A percentile compares a stretch with the other conserved stretches of the same genome.
Evolutionary conservation across 2,113 vertebrate species (phyloP).

Genomic region (Rhea pennata): DNA sequence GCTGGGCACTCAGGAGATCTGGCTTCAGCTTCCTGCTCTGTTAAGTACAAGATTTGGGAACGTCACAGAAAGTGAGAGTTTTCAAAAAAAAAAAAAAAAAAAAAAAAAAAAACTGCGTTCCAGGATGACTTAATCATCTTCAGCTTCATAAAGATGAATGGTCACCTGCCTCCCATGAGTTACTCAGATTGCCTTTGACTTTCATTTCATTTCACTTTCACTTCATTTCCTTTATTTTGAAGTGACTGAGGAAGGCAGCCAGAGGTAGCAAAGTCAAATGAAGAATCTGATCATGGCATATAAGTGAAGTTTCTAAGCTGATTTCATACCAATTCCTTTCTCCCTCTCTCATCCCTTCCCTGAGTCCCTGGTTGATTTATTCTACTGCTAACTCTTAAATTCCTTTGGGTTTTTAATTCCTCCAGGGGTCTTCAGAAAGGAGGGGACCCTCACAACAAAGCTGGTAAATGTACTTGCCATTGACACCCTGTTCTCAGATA

Average conservation of each 20-base stretch:
- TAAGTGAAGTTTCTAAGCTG: neutral
- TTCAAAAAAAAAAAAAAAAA: neutral
- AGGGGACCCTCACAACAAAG: conserved; percentile 57
- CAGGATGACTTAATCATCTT: neutral
- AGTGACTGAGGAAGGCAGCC: neutral
- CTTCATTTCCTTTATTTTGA: neutral
- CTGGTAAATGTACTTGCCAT: conserved; percentile 59
- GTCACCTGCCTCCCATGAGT: neutral
- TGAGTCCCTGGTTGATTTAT: neutral
- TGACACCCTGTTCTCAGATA: conserved; percentile 64
- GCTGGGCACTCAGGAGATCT: neutral
- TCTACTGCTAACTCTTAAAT: neutral
- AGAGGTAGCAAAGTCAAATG: neutral
- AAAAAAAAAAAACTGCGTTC: neutral
- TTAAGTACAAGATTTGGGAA: neutral
- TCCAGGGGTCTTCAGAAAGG: neutral
- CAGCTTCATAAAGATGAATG: neutral
- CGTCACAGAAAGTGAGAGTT: neutral
- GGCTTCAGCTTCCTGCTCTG: neutral
- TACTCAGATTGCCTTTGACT: neutral
- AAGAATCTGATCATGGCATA: neutral
- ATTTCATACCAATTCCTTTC: neutral
- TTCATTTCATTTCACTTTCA: neutral
- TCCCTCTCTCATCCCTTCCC: neutral
- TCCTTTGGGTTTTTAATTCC: neutral